Base-by-base conservation (phyloP, 1,140 invertebrate species). In the Habropoda laboriosa region DNA sequence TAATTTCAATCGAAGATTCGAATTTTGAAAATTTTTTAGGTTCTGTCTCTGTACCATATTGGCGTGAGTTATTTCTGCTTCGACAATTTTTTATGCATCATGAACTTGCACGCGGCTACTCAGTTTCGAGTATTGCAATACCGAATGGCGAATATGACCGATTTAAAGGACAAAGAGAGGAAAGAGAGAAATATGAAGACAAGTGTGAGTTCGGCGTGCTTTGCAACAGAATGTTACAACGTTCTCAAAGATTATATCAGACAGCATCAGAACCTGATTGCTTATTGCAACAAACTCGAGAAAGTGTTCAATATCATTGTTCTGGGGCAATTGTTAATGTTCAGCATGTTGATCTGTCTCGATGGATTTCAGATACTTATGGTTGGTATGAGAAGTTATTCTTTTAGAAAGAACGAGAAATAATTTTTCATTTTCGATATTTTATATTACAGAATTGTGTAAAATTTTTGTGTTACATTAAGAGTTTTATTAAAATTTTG, bases 91-190 rank as follows among this genome's bases (percentile, higher is more conserved):
- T 30, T 88, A 12, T 58, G 81, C 40, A 38, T 87, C 7, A 6
- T 87, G 12, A 76, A 76, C 12, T 13, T 87, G 13, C 79, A 86
- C 27, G 35, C 40, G 0, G 81, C 81, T 18, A 58, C 70, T 0
- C 87, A 88, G 18, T 87, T 88, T 49, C 82, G 71, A 18, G 53
- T 88, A 2, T 27, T 88, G 1, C 83, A 82, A 13, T 77, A 82
- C 21, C 51, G 74, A 45, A n/a, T 88, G 30, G 21, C 40, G 0
- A 57, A 30, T 0, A 21, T 49, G 21, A 1, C 3, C 7, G 16
- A 4, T 12, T n/a, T 3, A 16, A 30, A 3, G n/a, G 7, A 10
- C 1, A 38, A 38, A 5, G 35, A 6, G 49, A 5, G n/a, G n/a
- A 32, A 40, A 5, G 1, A 13, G 4, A 4, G 6, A 3, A 35